Evolutionary conservation across 2,888 invertebrate species (phyloP), one percentile per base, ranked within the genome.

Genomic region (Drosophila multiciliata): DNA sequence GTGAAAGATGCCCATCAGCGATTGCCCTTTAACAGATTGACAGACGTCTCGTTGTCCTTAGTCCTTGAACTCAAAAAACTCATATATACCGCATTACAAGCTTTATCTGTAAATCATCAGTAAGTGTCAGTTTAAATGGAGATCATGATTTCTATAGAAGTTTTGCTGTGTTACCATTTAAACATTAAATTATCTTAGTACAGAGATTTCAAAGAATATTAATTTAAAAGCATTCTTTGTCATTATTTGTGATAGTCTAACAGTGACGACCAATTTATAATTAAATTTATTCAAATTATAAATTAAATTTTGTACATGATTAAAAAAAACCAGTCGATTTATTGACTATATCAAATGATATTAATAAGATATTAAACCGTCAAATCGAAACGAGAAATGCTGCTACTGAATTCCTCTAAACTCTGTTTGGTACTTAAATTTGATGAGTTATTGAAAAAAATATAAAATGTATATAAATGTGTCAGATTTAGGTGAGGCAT

Each of bases 1-100:
- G 78, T 73, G 73, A 78, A 80, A 60, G 78, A 81, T 78, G 54
- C 49, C 78, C 66, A 29, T 62, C 61, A 64, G 69, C 69, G 62
- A 60, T 78, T 78, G 77, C 58, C 62, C 59, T 71, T 83, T 66
- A 59, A 65, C 72, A 75, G 86, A 71, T 72, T 87, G 86, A 73
- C 66, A 73, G 60, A 17, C 55, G 48, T n/a, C 40, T 63, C 17
- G 12, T 50, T 36, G 33, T 23, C 45, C 49, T 0, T 9, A 54
- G 62, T 45, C 59, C 40, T 54, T 66, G 53, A 70, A 45, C 48
- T 20, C 45, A 57, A 32, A 32, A 11, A 6, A 32, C 57, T 32
- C 40, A 42, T 20, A 42, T 15, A 32, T 32, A 40, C 42, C 23
- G 49, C n/a, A 55, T 45, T 53, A 26, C 59, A 54, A 49, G 59